Conservation (phyloP, 2,113 vertebrate genomes). For the Cephalopholis sonnerati region DNA sequence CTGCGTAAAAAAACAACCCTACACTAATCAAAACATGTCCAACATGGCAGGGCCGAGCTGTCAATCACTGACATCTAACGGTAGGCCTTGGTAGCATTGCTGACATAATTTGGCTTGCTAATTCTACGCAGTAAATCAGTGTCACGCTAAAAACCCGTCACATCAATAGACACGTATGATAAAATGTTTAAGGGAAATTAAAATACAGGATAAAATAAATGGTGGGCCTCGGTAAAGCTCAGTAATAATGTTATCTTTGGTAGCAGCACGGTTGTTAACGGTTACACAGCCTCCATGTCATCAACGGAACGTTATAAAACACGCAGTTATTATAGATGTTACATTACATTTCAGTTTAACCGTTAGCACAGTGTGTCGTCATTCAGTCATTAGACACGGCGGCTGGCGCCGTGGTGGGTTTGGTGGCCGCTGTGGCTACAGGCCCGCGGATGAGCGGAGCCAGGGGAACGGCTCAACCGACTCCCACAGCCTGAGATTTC, state of each 20-base stretch:
- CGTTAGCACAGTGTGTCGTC: not conserved
- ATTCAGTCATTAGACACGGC: not conserved
- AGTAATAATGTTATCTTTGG: not conserved
- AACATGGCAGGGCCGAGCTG: conserved; percentile 44
- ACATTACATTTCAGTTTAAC: not conserved
- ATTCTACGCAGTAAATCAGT: conserved; percentile 41
- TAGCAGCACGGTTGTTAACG: not conserved
- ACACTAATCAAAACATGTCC: conserved; percentile 45
- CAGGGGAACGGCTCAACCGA: not conserved
- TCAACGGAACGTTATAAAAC: not conserved
- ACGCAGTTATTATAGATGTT: not conserved
- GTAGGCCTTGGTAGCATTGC: conserved; percentile 54
- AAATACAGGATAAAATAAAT: not conserved
- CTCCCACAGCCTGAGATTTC: conserved; percentile 29
- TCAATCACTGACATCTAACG: conserved; percentile 73
- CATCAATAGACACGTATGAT: not conserved
- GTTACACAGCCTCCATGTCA: not conserved
- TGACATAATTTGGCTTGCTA: conserved; percentile 15
- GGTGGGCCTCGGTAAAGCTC: not conserved
- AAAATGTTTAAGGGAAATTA: not conserved
- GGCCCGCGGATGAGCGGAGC: conserved; percentile 17
- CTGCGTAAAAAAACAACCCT: accelerated
- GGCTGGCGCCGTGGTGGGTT: too few relatives aligned
- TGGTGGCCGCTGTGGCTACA: not conserved
- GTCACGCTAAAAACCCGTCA: too few relatives aligned